Base-by-base conservation (phyloP, 2,888 invertebrate genomes). In the Pherbina coryleti region DNA sequence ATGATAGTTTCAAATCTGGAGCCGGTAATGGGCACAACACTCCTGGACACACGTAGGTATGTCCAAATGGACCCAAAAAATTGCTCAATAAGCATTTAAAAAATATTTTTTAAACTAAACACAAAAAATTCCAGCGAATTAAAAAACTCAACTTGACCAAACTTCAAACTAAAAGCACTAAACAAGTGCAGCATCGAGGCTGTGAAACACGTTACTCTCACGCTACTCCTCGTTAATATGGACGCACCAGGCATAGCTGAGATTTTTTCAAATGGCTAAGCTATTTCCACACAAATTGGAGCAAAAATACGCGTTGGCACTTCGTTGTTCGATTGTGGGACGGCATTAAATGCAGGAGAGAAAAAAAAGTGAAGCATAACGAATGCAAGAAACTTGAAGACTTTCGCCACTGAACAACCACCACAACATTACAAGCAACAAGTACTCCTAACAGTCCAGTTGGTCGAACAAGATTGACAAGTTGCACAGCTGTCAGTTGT, bases 241-340 rank as follows among this genome's bases (percentile, higher is more conserved):
- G 34, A 64, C 14, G 14, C 64, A 17, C n/a, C 28, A n/a, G 31
- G 64, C 64, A 64, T 64, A 64, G n/a, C 34, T n/a, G 17, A n/a
- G 34, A 64, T 64, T 64, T 64, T 31, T 64, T 22, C 9, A 17
- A 22, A 28, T 14, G 28, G 64, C n/a, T 31, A 14, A 64, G 64
- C n/a, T 25, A 64, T 64, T 64, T 25, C 28, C 25, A n/a, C 64
- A 64, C 64, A 64, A 64, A 64, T 64, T 64, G 34, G 34, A 64
- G 64, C 64, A 64, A 31, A 64, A 31, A 22, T n/a, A 64, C 64
- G 64, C 64, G 31, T 64, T n/a, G 64, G 64, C 64, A 31, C 28
- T 64, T 22, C 0, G 55, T 55, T 19, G 55, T 55, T 55, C 5
- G 19, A 19, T 55, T 55, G 19, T 55, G 44, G 44, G 44, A 44